A percentile compares a stretch with the other conserved stretches of the same genome.
These are phyloP conservation scores for Acanthornis magna DNA, from an alignment of 2,797 vertebrate genomes.

Conservation along the genomic window DNA sequence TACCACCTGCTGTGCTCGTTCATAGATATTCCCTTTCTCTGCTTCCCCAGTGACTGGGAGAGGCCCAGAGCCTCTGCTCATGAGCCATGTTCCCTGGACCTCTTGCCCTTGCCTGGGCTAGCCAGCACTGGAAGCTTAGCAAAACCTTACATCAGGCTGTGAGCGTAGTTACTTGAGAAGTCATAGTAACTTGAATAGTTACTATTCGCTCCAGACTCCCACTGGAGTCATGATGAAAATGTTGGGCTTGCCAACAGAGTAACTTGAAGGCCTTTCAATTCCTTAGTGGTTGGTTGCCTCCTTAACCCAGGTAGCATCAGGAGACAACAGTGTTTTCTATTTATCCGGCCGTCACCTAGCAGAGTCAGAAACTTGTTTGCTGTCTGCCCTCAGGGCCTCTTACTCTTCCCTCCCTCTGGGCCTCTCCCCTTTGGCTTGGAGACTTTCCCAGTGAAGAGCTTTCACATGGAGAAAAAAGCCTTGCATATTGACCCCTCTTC, in stretches of 20 bases:
- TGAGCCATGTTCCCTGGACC: background rate
- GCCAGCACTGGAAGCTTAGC: background rate
- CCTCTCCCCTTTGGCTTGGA: constrained; percentile 24
- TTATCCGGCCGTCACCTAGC: background rate
- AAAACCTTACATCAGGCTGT: background rate
- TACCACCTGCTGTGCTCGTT: background rate
- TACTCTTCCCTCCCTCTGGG: background rate
- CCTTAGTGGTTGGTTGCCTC: background rate
- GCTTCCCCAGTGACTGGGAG: background rate
- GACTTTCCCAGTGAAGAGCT: constrained; percentile 38
- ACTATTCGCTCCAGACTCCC: background rate
- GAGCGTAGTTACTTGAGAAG: background rate
- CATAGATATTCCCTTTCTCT: background rate
- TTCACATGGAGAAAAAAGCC: constrained; percentile 2
- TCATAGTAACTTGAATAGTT: background rate
- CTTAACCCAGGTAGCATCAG: background rate
- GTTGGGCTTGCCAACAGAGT: background rate
- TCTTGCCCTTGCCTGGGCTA: background rate
- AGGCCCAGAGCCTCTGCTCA: background rate
- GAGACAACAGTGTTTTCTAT: background rate
- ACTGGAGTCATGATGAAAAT: background rate
- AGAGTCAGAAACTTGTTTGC: background rate
- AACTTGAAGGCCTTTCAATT: background rate
- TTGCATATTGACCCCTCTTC: background rate
- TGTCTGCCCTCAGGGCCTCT: background rate